Evolutionary conservation across 53 echinoderm and acorn worm genomes (phyloP).

Genomic region (Arbacia lixula): DNA sequence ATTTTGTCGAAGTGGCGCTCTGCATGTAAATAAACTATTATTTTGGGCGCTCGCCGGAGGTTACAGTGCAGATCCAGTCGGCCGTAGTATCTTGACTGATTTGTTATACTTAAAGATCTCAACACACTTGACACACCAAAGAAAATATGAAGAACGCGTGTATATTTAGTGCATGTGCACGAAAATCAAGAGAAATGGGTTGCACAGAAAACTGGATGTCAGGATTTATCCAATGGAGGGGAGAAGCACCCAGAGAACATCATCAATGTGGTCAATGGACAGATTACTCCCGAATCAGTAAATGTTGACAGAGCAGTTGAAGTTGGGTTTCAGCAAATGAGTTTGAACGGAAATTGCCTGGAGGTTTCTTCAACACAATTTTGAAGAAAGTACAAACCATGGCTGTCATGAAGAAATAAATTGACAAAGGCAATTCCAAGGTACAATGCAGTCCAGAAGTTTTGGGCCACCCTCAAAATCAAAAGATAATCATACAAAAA

Average conservation of each 20-base stretch:
- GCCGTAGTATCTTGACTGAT: too few relatives aligned
- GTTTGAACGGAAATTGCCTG: constrained; percentile 54
- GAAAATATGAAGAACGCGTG: too few relatives aligned
- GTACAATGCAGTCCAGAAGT: too few relatives aligned
- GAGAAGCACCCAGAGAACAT: constrained; percentile 46
- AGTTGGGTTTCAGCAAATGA: constrained; percentile 48
- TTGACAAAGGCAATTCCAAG: constrained; percentile 48
- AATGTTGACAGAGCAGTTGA: constrained; percentile 57
- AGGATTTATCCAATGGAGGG: constrained; percentile 35
- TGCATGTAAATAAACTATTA: too few relatives aligned
- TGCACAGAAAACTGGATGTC: not conserved
- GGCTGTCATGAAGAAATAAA: constrained; percentile 49
- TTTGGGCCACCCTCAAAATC: too few relatives aligned
- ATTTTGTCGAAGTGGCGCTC: too few relatives aligned
- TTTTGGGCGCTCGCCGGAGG: too few relatives aligned
- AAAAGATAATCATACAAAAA: too few relatives aligned
- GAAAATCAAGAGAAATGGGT: not conserved
- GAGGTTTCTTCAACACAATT: constrained; percentile 45
- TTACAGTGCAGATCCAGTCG: too few relatives aligned
- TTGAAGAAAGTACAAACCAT: constrained; percentile 46
- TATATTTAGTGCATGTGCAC: too few relatives aligned
- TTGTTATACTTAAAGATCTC: too few relatives aligned
- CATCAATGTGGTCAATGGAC: constrained; percentile 53
- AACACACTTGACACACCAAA: too few relatives aligned
- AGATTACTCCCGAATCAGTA: constrained; percentile 46